Conservation (phyloP, 2,797 vertebrate species). For the Fistularia tabacaria region DNA sequence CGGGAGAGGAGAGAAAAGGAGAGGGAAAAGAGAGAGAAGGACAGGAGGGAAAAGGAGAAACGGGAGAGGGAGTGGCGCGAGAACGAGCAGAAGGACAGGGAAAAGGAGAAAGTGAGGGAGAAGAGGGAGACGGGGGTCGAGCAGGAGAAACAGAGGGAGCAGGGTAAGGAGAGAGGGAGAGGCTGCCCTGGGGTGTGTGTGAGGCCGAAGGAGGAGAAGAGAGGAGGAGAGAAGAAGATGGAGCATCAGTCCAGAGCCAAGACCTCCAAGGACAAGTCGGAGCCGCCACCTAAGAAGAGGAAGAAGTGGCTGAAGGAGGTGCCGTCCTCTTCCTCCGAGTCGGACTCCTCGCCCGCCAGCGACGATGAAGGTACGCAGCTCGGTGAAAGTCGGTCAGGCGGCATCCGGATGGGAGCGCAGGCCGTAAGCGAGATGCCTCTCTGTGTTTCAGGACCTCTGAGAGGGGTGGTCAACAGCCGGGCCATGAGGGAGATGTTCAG, state of each 20-base stretch:
- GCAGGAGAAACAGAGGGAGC: slow-evolving; percentile 20
- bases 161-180: slow-evolving; percentile 36
- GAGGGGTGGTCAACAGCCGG: slow-evolving; percentile 74
- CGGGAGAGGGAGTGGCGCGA: slow-evolving; percentile 22
- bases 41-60: slow-evolving; percentile 31
- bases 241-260: slow-evolving; percentile 52
- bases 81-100: slow-evolving; percentile 15
- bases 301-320: slow-evolving; percentile 87
- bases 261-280: slow-evolving; percentile 60
- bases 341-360: slow-evolving; percentile 80
- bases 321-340: slow-evolving; percentile 79
- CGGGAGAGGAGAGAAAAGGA: slow-evolving; percentile 2
- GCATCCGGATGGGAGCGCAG: no score
- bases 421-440: neutral
- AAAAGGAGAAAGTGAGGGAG: slow-evolving; percentile 7
- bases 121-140: slow-evolving; percentile 5
- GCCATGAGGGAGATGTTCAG: slow-evolving; percentile 90
- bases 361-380: slow-evolving; percentile 73
- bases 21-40: slow-evolving; percentile 8
- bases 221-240: slow-evolving; percentile 50
- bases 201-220: slow-evolving; percentile 54
- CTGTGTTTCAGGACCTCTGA: slow-evolving; percentile 49
- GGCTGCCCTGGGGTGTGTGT: slow-evolving; percentile 22
- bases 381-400: neutral
- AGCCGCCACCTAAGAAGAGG: slow-evolving; percentile 80